Percentiles rank a stretch among this genome's conserved stretches.
These are phyloP conservation scores for Nothobranchius kuhntae DNA, from an alignment of 2,113 vertebrate species.

Conservation along the genomic window DNA sequence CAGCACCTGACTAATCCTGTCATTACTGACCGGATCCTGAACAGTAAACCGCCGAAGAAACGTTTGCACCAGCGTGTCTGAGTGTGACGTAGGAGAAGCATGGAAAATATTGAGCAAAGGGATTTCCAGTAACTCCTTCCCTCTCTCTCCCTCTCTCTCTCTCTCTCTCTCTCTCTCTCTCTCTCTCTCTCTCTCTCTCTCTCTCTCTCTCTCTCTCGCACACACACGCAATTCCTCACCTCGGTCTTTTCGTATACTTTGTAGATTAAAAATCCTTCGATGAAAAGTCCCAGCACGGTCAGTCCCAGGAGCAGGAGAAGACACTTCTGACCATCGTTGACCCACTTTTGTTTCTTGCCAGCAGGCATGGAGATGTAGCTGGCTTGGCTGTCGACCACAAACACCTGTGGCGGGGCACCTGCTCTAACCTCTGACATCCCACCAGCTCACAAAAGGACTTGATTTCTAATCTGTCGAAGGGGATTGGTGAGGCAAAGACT, in stretches of 20 bases:
- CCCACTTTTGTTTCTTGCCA: constrained; percentile 20
- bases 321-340: constrained; percentile 11
- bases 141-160: too few species aligned
- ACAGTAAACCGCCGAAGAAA: constrained; percentile 7
- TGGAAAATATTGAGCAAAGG: constrained; percentile 39
- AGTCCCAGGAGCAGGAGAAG: constrained; percentile 54
- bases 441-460: constrained; percentile 8
- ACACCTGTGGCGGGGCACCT: constrained; percentile 62
- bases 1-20: constrained; percentile 3
- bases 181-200: too few species aligned
- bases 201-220: too few species aligned
- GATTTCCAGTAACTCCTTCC: constrained; percentile 37
- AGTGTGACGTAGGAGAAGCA: constrained; percentile 33
- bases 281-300: constrained; percentile 52
- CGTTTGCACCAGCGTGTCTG: background rate
- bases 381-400: constrained; percentile 71
- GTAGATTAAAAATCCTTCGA: constrained; percentile 68
- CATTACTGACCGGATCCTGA: constrained; percentile 1
- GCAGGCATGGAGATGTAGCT: constrained; percentile 9
- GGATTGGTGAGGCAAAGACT: background rate
- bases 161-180: too few species aligned
- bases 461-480: background rate
- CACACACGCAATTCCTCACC: constrained; percentile 57
- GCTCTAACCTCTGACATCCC: constrained; percentile 58
- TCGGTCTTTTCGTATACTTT: constrained; percentile 46